Evolutionary conservation across 2,113 vertebrate species (phyloP), one percentile per base, ranked within the genome.

Genomic region (Indicator maculatus): DNA sequence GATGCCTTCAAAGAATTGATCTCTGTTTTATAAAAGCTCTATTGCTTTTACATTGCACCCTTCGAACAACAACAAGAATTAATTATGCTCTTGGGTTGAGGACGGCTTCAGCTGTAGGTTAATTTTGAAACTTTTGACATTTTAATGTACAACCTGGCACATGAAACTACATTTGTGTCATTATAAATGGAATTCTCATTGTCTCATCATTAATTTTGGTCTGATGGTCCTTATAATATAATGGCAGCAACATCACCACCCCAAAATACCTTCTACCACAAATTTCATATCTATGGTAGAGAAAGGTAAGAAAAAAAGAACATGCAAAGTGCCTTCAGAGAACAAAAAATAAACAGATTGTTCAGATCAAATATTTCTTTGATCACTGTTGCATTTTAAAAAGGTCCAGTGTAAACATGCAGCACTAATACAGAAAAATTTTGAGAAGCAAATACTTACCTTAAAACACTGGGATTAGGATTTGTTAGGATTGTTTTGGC

Each of bases 371-470:
- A 91, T 88, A 95, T 94, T 88, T 76, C 80, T 88, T 96, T 53
- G 90, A 92, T 94, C 73, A 52, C 94, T 88, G 90, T 94, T 88
- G 83, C 94, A 95, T 95, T 88, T 72, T 27, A 59, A 93, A 94
- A 90, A 95, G n/a, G 83, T 90, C 93, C 87, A 89, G 93, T 93
- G 95, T 45, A 93, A 95, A 96, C 96, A 97, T 97, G 96, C 96
- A 97, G 91, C 93, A 97, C 77, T 78, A 96, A 94, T 41, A 96
- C 82, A 96, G 91, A 95, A 95, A 84, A 96, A 97, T 93, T 94
- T 85, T 89, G 96, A 97, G 95, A 95, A 95, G 85, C 66, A 95
- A 93, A 96, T 96, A 92, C 96, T 95, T 97, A 97, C 96, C 96
- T 96, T 97, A 82, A 95, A 94, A 96, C 84, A 94, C 90, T 83